These are phyloP conservation scores for Aurelia coerulea DNA, from an alignment of 30 jellyfish, hydroid and myxozoan genomes.

Conservation along the genomic window DNA sequence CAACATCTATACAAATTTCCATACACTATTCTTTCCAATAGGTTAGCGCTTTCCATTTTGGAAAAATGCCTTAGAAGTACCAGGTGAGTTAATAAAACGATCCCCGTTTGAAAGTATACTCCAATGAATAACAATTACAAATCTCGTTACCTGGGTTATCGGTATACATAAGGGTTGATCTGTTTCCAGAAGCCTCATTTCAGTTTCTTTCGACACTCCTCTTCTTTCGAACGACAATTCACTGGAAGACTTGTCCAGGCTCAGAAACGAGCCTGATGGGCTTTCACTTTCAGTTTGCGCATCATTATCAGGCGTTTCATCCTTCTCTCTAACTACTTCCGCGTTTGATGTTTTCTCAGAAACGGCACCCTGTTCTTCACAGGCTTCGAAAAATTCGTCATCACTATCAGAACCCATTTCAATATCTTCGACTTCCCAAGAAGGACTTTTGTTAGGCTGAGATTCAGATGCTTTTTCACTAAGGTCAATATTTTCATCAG, in stretches of 20 bases:
- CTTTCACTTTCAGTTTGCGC: slow-evolving; percentile 12
- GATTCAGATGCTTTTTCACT: neutral
- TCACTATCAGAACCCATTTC: slow-evolving; percentile 72
- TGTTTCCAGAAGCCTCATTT: slow-evolving; percentile 72
- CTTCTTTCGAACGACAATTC: slow-evolving; percentile 28
- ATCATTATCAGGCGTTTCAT: neutral
- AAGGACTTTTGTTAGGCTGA: neutral
- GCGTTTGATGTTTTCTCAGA: slow-evolving; percentile 3
- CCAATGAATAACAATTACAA: no score
- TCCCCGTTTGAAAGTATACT: no score
- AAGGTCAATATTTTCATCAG: neutral
- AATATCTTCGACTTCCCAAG: slow-evolving; percentile 32
- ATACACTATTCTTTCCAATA: no score
- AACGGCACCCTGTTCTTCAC: slow-evolving; percentile 59
- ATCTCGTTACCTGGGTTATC: slow-evolving; percentile 79
- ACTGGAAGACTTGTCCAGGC: neutral
- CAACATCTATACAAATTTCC: no score
- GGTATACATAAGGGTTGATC: slow-evolving; percentile 86
- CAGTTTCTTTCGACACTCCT: slow-evolving; percentile 86
- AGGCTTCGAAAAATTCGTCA: slow-evolving; percentile 92
- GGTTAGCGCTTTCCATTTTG: no score
- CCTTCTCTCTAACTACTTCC: slow-evolving; percentile 3
- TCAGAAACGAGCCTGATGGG: slow-evolving; percentile 61
- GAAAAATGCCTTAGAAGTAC: no score
- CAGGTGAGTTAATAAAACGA: no score